phyloP scores from a whole-genome alignment of 2,888 invertebrate genomes.

The Pogonocherus hispidulus region DNA sequence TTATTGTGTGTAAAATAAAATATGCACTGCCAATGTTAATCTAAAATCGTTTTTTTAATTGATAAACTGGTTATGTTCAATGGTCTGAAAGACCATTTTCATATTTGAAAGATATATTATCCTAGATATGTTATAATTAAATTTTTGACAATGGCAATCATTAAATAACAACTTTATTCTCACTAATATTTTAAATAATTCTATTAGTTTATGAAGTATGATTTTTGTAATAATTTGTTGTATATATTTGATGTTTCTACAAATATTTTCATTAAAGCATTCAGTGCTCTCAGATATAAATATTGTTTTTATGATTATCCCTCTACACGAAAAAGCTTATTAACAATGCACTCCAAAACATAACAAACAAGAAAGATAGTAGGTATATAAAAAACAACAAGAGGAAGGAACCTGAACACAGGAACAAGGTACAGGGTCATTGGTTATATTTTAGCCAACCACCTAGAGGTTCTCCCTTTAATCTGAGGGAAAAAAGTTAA shows the following conservation, averaged over 20 bases:
- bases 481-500: too few species aligned
- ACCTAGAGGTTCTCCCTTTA: too few species aligned
- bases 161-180: slow-evolving; percentile 2
- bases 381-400: too few species aligned
- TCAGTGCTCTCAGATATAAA: slow-evolving; percentile 41
- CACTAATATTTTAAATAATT: slow-evolving; percentile 10
- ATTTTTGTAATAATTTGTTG: slow-evolving; percentile 9
- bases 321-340: background rate
- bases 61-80: background rate
- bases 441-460: too few species aligned
- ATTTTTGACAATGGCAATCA: slow-evolving; percentile 12
- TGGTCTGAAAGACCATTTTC: background rate
- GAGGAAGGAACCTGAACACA: too few species aligned
- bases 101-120: background rate
- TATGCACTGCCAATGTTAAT: slow-evolving; percentile 31
- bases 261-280: slow-evolving; percentile 41
- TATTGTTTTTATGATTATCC: background rate
- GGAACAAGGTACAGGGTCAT: too few species aligned
- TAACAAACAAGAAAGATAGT: too few species aligned
- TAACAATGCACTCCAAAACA: too few species aligned
- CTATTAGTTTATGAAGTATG: background rate
- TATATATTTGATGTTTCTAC: slow-evolving; percentile 29
- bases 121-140: background rate
- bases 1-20: slow-evolving; percentile 28
- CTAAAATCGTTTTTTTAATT: slow-evolving; percentile 9